Evolutionary conservation across 2,797 vertebrate genomes (phyloP), one percentile per base, ranked within the genome.

Genomic region (Scolopax rusticola): DNA sequence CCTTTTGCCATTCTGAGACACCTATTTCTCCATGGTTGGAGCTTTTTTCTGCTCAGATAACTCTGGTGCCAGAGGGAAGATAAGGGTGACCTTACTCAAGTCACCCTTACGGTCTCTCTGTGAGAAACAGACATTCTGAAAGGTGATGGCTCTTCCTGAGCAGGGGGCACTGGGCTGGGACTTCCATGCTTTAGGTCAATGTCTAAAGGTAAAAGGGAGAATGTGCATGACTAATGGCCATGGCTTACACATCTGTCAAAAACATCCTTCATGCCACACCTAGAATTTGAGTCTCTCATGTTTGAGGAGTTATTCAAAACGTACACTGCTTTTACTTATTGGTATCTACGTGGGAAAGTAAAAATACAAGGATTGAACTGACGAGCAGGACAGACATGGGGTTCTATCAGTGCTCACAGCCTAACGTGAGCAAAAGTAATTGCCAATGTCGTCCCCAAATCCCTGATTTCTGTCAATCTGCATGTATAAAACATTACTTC

Each of bases 401-500:
- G 30, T 83, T 90, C 78, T 70, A 70, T 81, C 61, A 77, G 94
- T 96, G 45, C n/a, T 94, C 63, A 65, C 32, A 92, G 87, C 60
- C 84, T 78, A 92, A 43, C 57, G 84, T 2, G 12, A 97, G 84
- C 84, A 95, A 83, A 92, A 88, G 45, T 84, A 88, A 30, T 15
- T 83, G 70, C 84, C 81, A 95, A 95, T 86, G 91, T 74, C 92
- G 93, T 67, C 86, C 91, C 80, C 57, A 97, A 93, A 89, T 73
- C 70, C 70, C 92, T 89, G 48, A 91, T 80, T 96, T 96, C 84
- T 73, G 48, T 56, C 43, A 30, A 97, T 87, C 50, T 78, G 90
- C 64, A 75, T 82, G 67, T 73, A 28, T 45, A 91, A 88, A 97
- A 89, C 77, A 67, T 82, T 70, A 92, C 30, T 82, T 80, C 51